A percentile compares a stretch with the other conserved stretches of the same genome.
phyloP scores from a whole-genome alignment of 1,140 invertebrate species.

The Lycorma delicatula region DNA sequence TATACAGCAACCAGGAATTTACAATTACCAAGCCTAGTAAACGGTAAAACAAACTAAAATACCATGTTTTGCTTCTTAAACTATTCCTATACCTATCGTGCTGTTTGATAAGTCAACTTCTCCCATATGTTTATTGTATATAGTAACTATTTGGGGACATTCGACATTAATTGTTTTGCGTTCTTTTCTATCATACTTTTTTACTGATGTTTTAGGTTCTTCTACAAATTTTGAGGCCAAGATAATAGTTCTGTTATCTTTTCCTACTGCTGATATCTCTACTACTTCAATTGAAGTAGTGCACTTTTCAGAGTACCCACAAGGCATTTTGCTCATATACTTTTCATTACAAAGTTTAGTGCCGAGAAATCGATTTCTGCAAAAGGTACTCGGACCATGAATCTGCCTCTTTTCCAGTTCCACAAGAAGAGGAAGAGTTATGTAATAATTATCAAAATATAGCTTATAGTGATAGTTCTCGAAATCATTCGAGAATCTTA shows the following conservation, averaged over 20 bases:
- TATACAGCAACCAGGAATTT: no score
- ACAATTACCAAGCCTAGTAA: no score
- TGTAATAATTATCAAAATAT: constrained; percentile 32
- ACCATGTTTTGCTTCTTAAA: constrained; percentile 23
- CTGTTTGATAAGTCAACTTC: constrained; percentile 33
- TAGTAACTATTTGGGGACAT: constrained; percentile 15
- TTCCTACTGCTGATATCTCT: constrained; percentile 20
- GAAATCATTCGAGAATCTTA: constrained; percentile 22
- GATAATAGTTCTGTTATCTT: constrained; percentile 37
- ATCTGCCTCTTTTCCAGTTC: constrained; percentile 21
- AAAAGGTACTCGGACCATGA: constrained; percentile 19
- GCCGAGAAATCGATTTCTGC: constrained; percentile 22
- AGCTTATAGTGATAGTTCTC: constrained; percentile 17
- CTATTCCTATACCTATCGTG: constrained; percentile 30
- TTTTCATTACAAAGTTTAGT: constrained; percentile 23
- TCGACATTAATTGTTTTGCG: background rate
- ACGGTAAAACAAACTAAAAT: constrained; percentile 15
- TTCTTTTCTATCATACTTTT: constrained; percentile 14
- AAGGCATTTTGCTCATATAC: constrained; percentile 19
- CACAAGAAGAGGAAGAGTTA: constrained; percentile 17
- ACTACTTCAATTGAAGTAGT: constrained; percentile 17
- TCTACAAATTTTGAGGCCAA: no score
- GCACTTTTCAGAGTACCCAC: constrained; percentile 19
- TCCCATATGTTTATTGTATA: constrained; percentile 31
- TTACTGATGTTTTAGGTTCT: constrained; percentile 25